Evolutionary conservation across 2,888 invertebrate genomes (phyloP), one percentile per base, ranked within the genome.

Genomic region (Acanthacorydalis orientalis): DNA sequence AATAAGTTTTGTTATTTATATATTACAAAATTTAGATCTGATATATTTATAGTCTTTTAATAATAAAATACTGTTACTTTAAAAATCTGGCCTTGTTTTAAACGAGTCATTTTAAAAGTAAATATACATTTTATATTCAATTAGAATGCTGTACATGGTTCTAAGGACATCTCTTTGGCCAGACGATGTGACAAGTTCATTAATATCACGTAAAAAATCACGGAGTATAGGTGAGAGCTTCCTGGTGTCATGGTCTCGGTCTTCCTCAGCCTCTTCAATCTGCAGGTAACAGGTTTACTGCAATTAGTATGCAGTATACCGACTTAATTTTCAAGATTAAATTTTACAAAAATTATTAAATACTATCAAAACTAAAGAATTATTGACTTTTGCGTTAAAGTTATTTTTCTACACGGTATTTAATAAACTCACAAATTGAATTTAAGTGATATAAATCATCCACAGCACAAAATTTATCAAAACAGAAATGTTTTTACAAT

Each of bases 111-210:
- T 34, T 34, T 10, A 34, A 6, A 37, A 37, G 6, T 37, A 37
- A 12, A 37, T 12, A 37, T n/a, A 15, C 43, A 44, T 48, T 43
- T 44, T 52, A 51, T 49, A 44, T 49, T 48, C 51, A 60, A 64
- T 16, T 62, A 89, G 89, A 60, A 64, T 87, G 59, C 67, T 80
- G 52, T 75, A 79, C 59, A 78, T 78, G 58, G 78, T 78, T 51
- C 58, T 80, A 50, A 78, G 77, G 61, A 80, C 78, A 55, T 76
- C 83, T 2, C 57, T 81, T 48, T 76, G 73, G 54, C 88, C 89
- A 44, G 82, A 82, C 58, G 80, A 85, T 59, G 77, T 86, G 57
- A 76, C 81, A 43, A 75, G 76, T 60, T 82, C 83, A 12, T 68
- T 83, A 54, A 64, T 78, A 50, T 72, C 78, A 54, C 72, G 74